Evolutionary conservation across 1,140 invertebrate genomes (phyloP), one percentile per base, ranked within the genome.

Genomic region (Calosoma granatense): DNA sequence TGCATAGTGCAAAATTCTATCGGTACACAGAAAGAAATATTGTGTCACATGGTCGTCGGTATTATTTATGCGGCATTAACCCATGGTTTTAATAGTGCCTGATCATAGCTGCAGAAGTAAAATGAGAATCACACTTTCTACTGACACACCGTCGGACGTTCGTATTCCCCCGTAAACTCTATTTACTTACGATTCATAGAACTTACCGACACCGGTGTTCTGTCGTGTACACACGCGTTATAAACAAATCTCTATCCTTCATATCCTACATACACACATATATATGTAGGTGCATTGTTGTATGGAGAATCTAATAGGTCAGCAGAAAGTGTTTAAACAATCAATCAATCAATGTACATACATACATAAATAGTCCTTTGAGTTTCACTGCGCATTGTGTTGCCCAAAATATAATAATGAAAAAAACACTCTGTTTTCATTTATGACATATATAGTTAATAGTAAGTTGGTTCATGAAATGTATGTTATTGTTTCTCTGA

Each of bases 41-140:
- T n/a, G n/a, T n/a, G n/a, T n/a, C n/a, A 36, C 26, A 9, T 36
- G n/a, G 26, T 3, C 41, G 41, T 47, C 17, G 41, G 41, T 17
- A 12, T 47, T 47, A 12, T 47, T 47, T 47, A 47, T 47, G 15
- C 41, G 41, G 41, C 41, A 47, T 17, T 12, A 47, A 47, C n/a
- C 15, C 58, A 63, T 61, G 58, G 58, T 59, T 61, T 63, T 56
- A 57, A 61, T 63, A 63, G 62, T 63, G 62, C 62, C 62, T 63
- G 61, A 63, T 56, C 58, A 56, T 52, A 30, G 39, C 53, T 60
- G 51, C 41, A 47, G 41, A 47, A 47, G 4, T 12, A 47, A 47
- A 47, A 47, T 11, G 41, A 47, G 17, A 47, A 47, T 17, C 17
- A 17, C 41, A 47, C 41, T 47, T 47, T 47, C 41, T 47, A 47